These are phyloP conservation scores for Operophtera brumata DNA, from an alignment of 2,888 invertebrate species.

Conservation along the genomic window DNA sequence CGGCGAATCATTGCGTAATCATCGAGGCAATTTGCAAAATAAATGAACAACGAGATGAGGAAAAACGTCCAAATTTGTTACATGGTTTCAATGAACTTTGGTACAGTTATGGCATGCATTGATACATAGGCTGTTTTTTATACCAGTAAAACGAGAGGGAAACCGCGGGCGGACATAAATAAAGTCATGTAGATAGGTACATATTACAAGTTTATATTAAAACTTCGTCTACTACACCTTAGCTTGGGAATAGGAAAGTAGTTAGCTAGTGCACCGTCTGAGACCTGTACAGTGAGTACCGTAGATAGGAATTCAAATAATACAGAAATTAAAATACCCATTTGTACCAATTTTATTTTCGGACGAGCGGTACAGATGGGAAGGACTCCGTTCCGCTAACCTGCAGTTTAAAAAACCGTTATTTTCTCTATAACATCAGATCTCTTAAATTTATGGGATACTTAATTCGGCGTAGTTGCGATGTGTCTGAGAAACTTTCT, in stretches of 20 bases:
- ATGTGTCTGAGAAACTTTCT: conserved; percentile 2
- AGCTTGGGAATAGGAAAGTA: not conserved
- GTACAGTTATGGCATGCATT: no score
- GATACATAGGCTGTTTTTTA: not conserved
- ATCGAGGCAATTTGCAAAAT: no score
- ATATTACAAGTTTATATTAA: not conserved
- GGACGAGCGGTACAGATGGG: no score
- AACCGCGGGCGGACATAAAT: not conserved
- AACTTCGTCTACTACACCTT: conserved; percentile 22
- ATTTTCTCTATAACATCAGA: conserved; percentile 32
- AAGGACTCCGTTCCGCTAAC: conserved; percentile 46
- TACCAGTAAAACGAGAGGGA: not conserved
- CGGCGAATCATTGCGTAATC: no score
- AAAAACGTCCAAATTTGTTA: no score
- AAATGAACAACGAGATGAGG: no score
- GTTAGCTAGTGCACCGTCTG: conserved; percentile 38
- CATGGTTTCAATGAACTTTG: no score
- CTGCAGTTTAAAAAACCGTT: conserved; percentile 47
- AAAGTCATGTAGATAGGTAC: not conserved
- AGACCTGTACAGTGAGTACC: conserved; percentile 45
- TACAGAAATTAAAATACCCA: no score
- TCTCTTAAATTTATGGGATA: conserved; percentile 15
- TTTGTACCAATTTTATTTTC: no score
- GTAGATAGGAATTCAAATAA: no score
- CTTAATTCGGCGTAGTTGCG: not conserved